Evolutionary conservation across 2,888 invertebrate species (phyloP).

Genomic region (Limnephilus lunatus): DNA sequence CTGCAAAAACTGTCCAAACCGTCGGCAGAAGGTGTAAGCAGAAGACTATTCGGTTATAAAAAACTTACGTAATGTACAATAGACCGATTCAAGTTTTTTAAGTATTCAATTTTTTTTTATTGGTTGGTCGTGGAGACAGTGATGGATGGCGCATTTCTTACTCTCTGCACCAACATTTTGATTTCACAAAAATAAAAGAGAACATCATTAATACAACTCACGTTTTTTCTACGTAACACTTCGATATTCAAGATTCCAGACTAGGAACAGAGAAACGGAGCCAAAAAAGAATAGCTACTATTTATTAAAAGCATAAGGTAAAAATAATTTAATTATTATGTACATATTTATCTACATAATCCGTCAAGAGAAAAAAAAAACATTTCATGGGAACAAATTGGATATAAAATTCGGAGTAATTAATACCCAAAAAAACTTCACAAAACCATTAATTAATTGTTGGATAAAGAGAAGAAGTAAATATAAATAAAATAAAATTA

Average conservation of each 20-base stretch:
- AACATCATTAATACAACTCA: not conserved
- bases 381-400: not conserved
- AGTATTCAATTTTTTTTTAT: not conserved
- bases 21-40: not conserved
- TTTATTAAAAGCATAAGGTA: not conserved
- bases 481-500: not conserved
- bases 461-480: not conserved
- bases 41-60: not conserved
- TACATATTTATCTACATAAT: not conserved
- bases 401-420: not conserved
- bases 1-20: not conserved
- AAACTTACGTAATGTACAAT: not conserved
- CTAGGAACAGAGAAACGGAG: not conserved
- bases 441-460: not conserved
- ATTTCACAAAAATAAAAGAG: not conserved
- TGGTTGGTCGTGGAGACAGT: not conserved
- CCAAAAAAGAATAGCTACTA: not conserved
- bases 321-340: not conserved
- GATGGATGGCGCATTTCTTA: not conserved
- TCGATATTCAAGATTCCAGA: not conserved
- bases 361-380: not conserved
- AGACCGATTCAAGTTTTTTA: not conserved
- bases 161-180: not conserved
- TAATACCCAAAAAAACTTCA: not conserved
- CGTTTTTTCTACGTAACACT: not conserved